Evolutionary conservation across 2,888 invertebrate species (phyloP).

Genomic region (Drosophila macrospina): DNA sequence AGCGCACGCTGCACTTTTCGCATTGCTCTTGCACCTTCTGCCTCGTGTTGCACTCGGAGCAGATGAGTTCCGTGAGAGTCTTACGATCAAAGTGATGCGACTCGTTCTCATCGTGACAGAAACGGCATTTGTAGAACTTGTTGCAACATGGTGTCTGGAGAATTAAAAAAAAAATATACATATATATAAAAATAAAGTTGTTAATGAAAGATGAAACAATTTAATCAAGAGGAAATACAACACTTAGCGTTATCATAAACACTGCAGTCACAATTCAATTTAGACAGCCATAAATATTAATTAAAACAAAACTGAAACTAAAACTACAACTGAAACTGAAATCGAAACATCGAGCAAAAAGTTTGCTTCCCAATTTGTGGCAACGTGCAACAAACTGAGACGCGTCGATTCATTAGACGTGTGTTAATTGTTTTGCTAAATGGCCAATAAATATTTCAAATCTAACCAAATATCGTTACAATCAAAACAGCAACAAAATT

Average conservation of each 20-base stretch:
- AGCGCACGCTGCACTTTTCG: slow-evolving; percentile 90
- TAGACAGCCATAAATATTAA: slow-evolving; percentile 49
- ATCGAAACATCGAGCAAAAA: slow-evolving; percentile 15
- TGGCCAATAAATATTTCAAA: slow-evolving; percentile 20
- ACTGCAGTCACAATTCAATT: slow-evolving; percentile 48
- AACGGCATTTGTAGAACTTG: slow-evolving; percentile 94
- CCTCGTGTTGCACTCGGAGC: slow-evolving; percentile 91
- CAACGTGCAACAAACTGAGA: slow-evolving; percentile 26
- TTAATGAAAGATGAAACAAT: slow-evolving; percentile 40
- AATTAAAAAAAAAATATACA: slow-evolving; percentile 46
- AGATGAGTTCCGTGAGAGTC: slow-evolving; percentile 93
- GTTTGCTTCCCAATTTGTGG: slow-evolving; percentile 15
- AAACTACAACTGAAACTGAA: slow-evolving; percentile 36
- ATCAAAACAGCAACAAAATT: slow-evolving; percentile 1
- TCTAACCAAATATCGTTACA: slow-evolving; percentile 22
- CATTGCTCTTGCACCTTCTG: slow-evolving; percentile 93
- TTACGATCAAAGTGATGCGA: slow-evolving; percentile 93
- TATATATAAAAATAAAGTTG: slow-evolving; percentile 31
- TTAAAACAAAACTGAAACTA: slow-evolving; percentile 51
- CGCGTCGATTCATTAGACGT: slow-evolving; percentile 51
- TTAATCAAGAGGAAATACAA: slow-evolving; percentile 17
- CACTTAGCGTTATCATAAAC: slow-evolving; percentile 59
- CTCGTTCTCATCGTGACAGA: slow-evolving; percentile 95
- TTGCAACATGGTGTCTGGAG: slow-evolving; percentile 95
- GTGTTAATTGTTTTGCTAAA: slow-evolving; percentile 62